These are phyloP conservation scores for Cotesia chilonis DNA, from an alignment of 1,140 invertebrate species.

Conservation along the genomic window DNA sequence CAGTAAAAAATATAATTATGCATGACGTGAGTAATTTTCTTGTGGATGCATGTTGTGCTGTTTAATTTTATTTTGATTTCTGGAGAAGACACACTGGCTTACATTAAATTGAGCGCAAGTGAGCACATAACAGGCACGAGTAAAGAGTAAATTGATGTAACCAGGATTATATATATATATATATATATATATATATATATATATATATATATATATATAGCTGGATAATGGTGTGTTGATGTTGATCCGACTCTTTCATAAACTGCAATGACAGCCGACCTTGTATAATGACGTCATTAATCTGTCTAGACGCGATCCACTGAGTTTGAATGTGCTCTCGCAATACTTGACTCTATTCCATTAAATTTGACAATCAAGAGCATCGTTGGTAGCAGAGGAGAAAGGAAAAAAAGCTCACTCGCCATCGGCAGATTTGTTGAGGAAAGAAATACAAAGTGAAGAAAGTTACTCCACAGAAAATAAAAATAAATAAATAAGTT, in stretches of 20 bases:
- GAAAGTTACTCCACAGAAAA: background rate
- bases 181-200: background rate
- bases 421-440: background rate
- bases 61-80: conserved; percentile 20
- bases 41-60: background rate
- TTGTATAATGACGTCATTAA: conserved; percentile 52
- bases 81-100: no score
- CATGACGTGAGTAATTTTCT: no score
- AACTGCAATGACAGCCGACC: conserved; percentile 50
- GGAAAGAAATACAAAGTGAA: no score
- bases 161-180: background rate
- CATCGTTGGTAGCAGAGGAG: background rate
- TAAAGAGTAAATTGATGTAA: no score
- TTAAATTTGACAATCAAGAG: conserved; percentile 10
- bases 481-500: background rate
- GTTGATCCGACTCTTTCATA: conserved; percentile 20
- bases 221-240: background rate
- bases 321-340: conserved; percentile 25
- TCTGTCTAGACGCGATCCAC: conserved; percentile 53
- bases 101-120: no score
- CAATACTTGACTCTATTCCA: background rate
- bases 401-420: conserved; percentile 14
- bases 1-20: no score
- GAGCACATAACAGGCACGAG: no score
- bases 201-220: conserved; percentile 1